These are phyloP conservation scores for Eudorcas thomsonii DNA, from an alignment of 2,113 vertebrate genomes.

Conservation along the genomic window DNA sequence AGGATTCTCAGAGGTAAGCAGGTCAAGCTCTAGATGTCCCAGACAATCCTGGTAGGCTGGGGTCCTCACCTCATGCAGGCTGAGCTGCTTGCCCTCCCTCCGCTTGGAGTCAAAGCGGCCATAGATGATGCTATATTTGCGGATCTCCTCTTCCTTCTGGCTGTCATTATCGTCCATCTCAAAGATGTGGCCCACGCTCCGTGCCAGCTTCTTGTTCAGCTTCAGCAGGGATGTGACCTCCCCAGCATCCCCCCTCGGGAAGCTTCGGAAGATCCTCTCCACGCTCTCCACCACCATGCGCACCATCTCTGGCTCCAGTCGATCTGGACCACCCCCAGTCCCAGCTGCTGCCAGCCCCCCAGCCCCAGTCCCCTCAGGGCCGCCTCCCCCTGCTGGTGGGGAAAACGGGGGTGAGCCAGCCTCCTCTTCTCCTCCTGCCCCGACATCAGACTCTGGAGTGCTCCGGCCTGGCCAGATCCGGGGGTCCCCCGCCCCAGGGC, in stretches of 20 bases:
- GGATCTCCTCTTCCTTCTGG: conserved; percentile 94
- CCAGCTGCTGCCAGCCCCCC: conserved; percentile 84
- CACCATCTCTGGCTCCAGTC: conserved; percentile 88
- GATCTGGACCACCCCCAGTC: conserved; percentile 81
- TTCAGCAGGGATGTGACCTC: conserved; percentile 90
- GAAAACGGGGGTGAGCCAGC: conserved; percentile 86
- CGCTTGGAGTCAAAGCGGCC: conserved; percentile 95
- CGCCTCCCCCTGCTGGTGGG: conserved; percentile 74
- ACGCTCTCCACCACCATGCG: conserved; percentile 91
- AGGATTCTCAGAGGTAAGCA: neutral
- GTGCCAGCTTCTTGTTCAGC: conserved; percentile 95
- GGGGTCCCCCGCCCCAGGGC: conserved; percentile 69
- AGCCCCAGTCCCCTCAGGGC: conserved; percentile 81
- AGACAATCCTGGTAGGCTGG: neutral
- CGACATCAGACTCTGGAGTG: conserved; percentile 86
- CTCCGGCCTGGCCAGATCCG: conserved; percentile 87
- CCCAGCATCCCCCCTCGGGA: conserved; percentile 85
- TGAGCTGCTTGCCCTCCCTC: conserved; percentile 94
- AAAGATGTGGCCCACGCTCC: conserved; percentile 95
- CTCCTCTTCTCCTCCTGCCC: conserved; percentile 85
- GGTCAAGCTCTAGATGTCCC: neutral
- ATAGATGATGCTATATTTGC: conserved; percentile 96
- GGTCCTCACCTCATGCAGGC: conserved; percentile 92
- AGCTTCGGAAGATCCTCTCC: conserved; percentile 89
- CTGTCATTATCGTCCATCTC: conserved; percentile 89